Percentiles rank a stretch among this genome's conserved stretches.
Evolutionary conservation across 2,888 invertebrate species (phyloP).

Genomic region (Amphipoea oculea): DNA sequence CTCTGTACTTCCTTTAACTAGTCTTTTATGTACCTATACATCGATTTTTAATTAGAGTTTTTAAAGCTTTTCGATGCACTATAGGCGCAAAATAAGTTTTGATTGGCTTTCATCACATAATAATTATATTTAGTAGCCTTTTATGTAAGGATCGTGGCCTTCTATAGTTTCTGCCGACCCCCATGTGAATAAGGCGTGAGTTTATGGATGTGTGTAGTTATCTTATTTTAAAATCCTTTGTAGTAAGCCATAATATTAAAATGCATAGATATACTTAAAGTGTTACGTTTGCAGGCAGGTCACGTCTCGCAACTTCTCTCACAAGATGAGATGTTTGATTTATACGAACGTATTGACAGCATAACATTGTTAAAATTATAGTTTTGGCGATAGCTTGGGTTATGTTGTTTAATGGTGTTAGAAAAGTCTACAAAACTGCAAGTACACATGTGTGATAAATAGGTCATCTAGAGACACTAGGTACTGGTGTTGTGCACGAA

Average conservation of each 20-base stretch:
- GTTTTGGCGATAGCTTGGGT: neutral
- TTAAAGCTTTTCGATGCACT: neutral
- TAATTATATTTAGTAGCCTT: neutral
- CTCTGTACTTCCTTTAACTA: neutral
- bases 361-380: slow-evolving; percentile 13
- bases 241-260: neutral
- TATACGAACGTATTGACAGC: slow-evolving; percentile 52
- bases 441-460: no score
- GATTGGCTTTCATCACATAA: neutral
- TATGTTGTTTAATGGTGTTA: neutral
- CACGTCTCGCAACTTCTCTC: slow-evolving; percentile 41
- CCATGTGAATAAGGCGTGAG: neutral
- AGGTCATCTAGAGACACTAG: neutral
- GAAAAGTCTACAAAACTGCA: neutral
- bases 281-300: slow-evolving; percentile 8
- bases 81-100: neutral
- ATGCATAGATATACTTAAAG: slow-evolving; percentile 2
- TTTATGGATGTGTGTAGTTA: neutral
- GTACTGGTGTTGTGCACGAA: neutral
- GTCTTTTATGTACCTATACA: neutral
- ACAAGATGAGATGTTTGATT: slow-evolving; percentile 52
- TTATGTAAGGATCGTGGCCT: neutral
- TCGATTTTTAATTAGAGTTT: neutral
- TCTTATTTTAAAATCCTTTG: neutral
- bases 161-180: neutral